Conservation (phyloP, 37 sponge, comb jelly and placozoan genomes). For the Dysidea cf. avara region DNA sequence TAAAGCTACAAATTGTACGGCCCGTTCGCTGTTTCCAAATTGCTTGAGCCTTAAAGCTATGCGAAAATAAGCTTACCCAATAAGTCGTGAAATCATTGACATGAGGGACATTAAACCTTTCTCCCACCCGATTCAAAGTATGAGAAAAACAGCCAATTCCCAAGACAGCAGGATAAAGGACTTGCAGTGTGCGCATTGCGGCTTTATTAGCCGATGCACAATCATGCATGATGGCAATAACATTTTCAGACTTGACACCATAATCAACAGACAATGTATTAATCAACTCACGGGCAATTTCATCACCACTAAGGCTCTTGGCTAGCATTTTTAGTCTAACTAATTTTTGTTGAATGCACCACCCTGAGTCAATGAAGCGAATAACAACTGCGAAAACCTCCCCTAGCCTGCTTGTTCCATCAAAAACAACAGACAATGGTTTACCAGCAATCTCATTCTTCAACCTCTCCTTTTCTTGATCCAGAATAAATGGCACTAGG, state of each 20-base stretch:
- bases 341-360: conserved; percentile 10
- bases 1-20: background rate
- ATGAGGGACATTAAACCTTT: conserved; percentile 11
- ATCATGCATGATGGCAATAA: conserved; percentile 27
- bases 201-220: conserved; percentile 4
- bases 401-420: conserved; percentile 21
- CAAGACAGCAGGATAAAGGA: conserved; percentile 5
- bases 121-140: conserved; percentile 3
- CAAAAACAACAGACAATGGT: conserved; percentile 7
- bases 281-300: no score
- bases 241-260: background rate
- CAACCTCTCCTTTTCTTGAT: background rate
- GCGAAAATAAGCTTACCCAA: no score
- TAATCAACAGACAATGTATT: conserved; percentile 6
- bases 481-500: no score
- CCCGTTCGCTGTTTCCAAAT: conserved; percentile 13
- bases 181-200: conserved; percentile 23
- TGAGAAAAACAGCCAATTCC: conserved; percentile 20
- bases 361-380: conserved; percentile 20
- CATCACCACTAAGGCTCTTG: no score
- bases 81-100: no score
- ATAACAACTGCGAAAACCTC: conserved; percentile 10
- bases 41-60: background rate
- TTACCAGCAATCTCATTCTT: background rate
- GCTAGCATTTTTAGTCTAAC: conserved; percentile 12